Evolutionary conservation across 2,113 vertebrate species (phyloP).

Genomic region (Axis porcinus): DNA sequence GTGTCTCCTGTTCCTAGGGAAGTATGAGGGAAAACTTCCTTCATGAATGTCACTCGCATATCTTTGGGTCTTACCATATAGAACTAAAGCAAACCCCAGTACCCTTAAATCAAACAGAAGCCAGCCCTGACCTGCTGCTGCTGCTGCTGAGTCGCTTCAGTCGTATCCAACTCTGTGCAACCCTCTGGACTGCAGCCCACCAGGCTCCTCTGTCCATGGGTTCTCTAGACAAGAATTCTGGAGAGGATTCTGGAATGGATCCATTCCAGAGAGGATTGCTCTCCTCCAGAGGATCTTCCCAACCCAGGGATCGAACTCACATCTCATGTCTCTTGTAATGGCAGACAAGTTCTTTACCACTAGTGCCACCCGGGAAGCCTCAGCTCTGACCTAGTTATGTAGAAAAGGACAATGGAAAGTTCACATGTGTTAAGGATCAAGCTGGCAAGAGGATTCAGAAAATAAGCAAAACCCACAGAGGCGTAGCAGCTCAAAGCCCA

Average conservation of each 20-base stretch:
- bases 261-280: neutral
- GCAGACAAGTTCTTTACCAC: neutral
- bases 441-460: neutral
- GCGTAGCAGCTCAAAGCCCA: neutral
- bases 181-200: neutral
- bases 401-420: neutral
- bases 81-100: neutral
- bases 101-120: neutral
- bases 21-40: neutral
- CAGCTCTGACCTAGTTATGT: accelerated
- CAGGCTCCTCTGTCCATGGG: neutral
- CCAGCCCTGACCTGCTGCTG: neutral
- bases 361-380: neutral
- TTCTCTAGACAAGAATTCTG: neutral
- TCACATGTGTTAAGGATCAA: too few relatives aligned
- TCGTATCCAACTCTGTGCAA: neutral
- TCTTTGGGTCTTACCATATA: neutral
- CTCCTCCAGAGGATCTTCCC: neutral
- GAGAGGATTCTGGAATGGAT: neutral
- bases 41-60: neutral
- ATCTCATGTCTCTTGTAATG: neutral
- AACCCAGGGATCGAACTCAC: accelerated
- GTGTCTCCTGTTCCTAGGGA: neutral
- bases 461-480: neutral
- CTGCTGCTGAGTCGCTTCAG: neutral